Percentiles rank a stretch among this genome's conserved stretches.
phyloP scores from a whole-genome alignment of 1,140 invertebrate species.

The Portunus trituberculatus region DNA sequence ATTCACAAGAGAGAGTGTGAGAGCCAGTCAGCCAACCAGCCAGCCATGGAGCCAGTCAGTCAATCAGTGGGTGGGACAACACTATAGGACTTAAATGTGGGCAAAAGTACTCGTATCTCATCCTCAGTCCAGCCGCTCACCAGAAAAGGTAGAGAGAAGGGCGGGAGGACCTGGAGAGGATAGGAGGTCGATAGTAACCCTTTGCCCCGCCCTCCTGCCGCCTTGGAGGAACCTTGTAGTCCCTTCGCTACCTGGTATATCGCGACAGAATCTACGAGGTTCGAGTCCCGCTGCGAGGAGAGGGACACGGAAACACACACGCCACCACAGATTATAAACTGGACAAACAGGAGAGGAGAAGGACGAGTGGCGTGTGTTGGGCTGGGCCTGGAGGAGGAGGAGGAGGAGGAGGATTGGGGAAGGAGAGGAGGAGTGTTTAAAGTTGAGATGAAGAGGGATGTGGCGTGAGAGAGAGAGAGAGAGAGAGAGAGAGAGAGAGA shows the following conservation, averaged over 20 bases:
- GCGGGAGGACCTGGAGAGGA: neutral
- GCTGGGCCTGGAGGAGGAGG: no score
- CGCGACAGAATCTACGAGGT: neutral
- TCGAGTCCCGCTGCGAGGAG: neutral
- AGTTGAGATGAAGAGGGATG: no score
- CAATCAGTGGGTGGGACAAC: no score
- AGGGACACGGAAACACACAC: slow-evolving; percentile 16
- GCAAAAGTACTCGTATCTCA: no score
- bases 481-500: neutral
- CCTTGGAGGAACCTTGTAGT: neutral
- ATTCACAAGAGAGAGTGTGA: no score
- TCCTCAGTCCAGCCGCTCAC: no score
- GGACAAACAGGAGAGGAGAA: neutral
- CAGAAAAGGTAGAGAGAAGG: neutral
- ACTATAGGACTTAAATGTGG: no score
- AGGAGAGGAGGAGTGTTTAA: no score
- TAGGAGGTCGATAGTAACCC: neutral
- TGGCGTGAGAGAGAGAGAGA: slow-evolving; percentile 36
- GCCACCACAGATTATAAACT: neutral
- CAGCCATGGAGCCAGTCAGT: no score
- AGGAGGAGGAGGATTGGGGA: neutral
- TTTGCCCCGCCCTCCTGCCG: slow-evolving; percentile 5
- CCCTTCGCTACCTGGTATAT: slow-evolving; percentile 8
- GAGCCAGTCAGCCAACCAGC: no score
- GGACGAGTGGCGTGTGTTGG: slow-evolving; percentile 18